Percentiles rank a stretch among this genome's conserved stretches.
These are phyloP conservation scores for Drosophila sechellia DNA, from an alignment of 1,140 invertebrate species.

Conservation along the genomic window DNA sequence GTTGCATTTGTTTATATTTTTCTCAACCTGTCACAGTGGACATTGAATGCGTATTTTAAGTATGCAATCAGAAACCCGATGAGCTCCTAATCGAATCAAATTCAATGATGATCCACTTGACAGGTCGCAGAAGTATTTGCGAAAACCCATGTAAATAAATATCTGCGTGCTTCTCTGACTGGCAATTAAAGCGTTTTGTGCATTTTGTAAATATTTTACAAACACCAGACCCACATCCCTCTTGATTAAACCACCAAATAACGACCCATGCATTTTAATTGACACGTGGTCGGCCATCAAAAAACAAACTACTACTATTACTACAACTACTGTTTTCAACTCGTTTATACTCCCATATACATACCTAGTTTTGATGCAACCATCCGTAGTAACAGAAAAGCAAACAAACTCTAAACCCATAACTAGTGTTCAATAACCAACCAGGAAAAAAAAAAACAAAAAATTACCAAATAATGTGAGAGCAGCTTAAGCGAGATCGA, in stretches of 20 bases:
- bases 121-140: constrained; percentile 20
- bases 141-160: constrained; percentile 36
- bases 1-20: constrained; percentile 3
- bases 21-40: constrained; percentile 25
- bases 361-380: constrained; percentile 41
- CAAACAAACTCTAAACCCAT: constrained; percentile 54
- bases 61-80: constrained; percentile 7
- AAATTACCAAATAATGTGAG: constrained; percentile 26
- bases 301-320: background rate
- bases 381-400: constrained; percentile 36
- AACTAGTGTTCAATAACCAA: constrained; percentile 48
- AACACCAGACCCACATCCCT: constrained; percentile 9
- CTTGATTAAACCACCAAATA: constrained; percentile 35
- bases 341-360: constrained; percentile 34
- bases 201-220: constrained; percentile 59
- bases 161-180: constrained; percentile 25
- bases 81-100: constrained; percentile 15
- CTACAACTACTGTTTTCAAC: constrained; percentile 27
- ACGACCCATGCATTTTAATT: constrained; percentile 44
- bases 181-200: constrained; percentile 41
- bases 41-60: constrained; percentile 6
- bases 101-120: constrained; percentile 42
- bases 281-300: constrained; percentile 54
- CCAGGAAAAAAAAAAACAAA: background rate
- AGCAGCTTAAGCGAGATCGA: constrained; percentile 52